Evolutionary conservation across 1,140 invertebrate genomes (phyloP).

Genomic region (Brachionus paranguensis): DNA sequence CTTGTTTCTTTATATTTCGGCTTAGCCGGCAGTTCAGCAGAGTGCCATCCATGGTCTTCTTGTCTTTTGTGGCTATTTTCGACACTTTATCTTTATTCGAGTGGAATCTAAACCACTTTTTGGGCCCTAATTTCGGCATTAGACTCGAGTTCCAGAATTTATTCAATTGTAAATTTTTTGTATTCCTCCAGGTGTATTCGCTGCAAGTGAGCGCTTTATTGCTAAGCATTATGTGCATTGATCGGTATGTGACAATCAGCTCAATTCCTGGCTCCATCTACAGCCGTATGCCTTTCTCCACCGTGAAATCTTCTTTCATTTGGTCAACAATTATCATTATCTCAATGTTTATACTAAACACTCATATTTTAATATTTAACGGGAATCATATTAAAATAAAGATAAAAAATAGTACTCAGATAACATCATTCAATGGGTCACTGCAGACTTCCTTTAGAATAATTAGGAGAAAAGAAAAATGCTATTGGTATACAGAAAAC

Average conservation of each 20-base stretch:
- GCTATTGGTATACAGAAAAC: background rate
- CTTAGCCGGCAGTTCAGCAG: background rate
- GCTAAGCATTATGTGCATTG: constrained; percentile 5
- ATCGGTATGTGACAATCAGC: background rate
- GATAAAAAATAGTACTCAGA: background rate
- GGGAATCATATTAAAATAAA: background rate
- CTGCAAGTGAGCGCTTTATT: background rate
- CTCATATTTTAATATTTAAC: constrained; percentile 17
- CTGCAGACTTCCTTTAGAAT: background rate
- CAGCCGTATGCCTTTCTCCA: background rate
- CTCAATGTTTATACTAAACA: background rate
- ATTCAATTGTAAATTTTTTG: background rate
- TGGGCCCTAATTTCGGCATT: background rate
- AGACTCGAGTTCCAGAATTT: background rate
- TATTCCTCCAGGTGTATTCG: background rate
- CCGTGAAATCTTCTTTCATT: background rate
- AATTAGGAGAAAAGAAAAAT: background rate
- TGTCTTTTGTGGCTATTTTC: background rate
- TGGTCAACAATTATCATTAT: background rate
- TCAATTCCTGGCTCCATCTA: background rate
- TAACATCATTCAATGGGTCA: background rate
- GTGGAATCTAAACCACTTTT: constrained; percentile 14
- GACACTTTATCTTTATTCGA: background rate
- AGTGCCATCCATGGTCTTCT: background rate
- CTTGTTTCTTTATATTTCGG: background rate